Conservation (phyloP, 1,140 invertebrate species). For the Microplitis demolitor region DNA sequence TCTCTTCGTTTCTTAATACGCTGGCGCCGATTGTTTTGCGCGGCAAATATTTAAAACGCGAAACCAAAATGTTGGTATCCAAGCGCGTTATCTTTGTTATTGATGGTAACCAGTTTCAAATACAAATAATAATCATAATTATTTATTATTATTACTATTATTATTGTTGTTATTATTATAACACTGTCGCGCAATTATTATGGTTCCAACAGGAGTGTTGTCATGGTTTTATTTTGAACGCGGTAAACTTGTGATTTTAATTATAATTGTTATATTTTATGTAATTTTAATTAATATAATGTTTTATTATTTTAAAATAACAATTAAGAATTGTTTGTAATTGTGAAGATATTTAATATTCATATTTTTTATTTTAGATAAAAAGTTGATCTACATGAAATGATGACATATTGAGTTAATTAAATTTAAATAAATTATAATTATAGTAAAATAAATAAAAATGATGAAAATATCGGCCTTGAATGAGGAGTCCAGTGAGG, state of each 20-base stretch:
- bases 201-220: neutral
- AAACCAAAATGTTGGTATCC: no score
- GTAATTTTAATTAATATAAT: neutral
- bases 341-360: neutral
- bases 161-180: neutral
- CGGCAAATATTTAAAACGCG: neutral
- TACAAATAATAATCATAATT: no score
- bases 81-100: no score
- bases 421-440: neutral
- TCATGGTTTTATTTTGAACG: neutral
- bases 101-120: no score
- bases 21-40: neutral
- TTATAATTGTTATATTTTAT: neutral
- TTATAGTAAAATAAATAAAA: constrained; percentile 22
- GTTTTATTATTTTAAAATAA: neutral
- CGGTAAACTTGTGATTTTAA: no score
- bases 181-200: no score
- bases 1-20: neutral
- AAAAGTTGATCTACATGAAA: neutral
- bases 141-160: neutral
- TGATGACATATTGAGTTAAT: neutral
- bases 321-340: neutral
- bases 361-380: neutral
- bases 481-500: constrained; percentile 68
- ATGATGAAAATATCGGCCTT: constrained; percentile 74